Conservation (phyloP, 2,797 vertebrate species). For the Chaetophractus vellerosus region DNA sequence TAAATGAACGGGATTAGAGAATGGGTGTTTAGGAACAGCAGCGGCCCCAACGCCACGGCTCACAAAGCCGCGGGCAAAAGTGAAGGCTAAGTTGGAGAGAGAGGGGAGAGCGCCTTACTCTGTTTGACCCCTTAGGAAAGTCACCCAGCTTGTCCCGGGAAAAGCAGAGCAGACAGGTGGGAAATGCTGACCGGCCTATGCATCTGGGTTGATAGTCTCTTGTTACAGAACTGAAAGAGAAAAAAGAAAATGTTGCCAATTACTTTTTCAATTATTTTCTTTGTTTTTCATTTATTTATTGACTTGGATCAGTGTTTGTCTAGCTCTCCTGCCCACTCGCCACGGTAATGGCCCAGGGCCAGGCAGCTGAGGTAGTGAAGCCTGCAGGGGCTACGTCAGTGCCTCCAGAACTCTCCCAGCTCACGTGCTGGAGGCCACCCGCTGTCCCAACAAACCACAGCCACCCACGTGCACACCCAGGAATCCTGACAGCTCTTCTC, state of each 20-base stretch:
- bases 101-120: constrained; percentile 49
- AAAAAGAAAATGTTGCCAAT: constrained; percentile 15
- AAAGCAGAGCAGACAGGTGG: not conserved
- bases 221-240: constrained; percentile 1
- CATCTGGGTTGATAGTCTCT: constrained; percentile 22
- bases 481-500: constrained; percentile 9
- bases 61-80: constrained; percentile 61
- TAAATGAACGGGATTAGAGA: constrained; percentile 75
- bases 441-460: not conserved
- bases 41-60: constrained; percentile 21
- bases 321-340: not conserved
- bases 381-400: not conserved
- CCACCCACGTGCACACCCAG: not conserved
- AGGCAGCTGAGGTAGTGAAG: not conserved
- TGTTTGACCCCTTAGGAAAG: constrained; percentile 77
- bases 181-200: not conserved
- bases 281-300: not conserved
- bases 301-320: not conserved
- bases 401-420: not conserved
- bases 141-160: not conserved
- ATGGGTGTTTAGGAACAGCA: constrained; percentile 71
- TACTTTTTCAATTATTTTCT: constrained; percentile 4
- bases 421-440: not conserved
- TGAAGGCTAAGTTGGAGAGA: constrained; percentile 29
- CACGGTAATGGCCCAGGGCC: not conserved